A percentile compares a stretch with the other conserved stretches of the same genome.
phyloP scores from a whole-genome alignment of 1,140 invertebrate genomes.

The Formica selysi region DNA sequence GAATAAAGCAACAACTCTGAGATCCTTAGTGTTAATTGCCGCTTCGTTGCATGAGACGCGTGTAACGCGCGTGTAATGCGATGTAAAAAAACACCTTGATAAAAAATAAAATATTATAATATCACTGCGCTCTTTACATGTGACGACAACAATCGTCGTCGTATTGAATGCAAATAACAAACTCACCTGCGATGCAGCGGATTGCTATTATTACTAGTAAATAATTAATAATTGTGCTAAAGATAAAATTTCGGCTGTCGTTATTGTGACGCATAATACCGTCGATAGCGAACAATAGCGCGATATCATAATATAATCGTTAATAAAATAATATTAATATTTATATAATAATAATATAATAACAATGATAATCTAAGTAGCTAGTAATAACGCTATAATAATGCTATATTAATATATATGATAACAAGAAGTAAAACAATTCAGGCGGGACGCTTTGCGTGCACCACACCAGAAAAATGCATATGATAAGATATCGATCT shows the following conservation, averaged over 20 bases:
- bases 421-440: conserved; percentile 49
- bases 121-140: conserved; percentile 40
- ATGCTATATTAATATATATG: conserved; percentile 39
- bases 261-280: conserved; percentile 19
- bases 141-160: not conserved
- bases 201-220: conserved; percentile 44
- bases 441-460: conserved; percentile 9
- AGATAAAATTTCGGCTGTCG: conserved; percentile 27
- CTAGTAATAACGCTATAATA: conserved; percentile 22
- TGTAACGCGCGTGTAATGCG: not conserved
- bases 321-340: conserved; percentile 54
- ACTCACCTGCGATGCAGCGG: conserved; percentile 15
- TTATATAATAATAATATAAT: conserved; percentile 33
- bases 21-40: conserved; percentile 68
- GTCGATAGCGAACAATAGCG: not conserved
- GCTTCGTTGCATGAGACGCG: conserved; percentile 36
- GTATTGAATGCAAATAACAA: conserved; percentile 20
- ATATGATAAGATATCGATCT: conserved; percentile 3
- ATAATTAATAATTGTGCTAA: conserved; percentile 55
- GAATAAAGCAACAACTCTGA: conserved; percentile 75
- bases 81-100: conserved; percentile 52
- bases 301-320: conserved; percentile 9
- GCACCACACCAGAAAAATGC: conserved; percentile 26
- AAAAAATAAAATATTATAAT: conserved; percentile 66
- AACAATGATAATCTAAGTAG: conserved; percentile 40